These are phyloP conservation scores for Tinea trinotella DNA, from an alignment of 2,888 invertebrate species.

Conservation along the genomic window DNA sequence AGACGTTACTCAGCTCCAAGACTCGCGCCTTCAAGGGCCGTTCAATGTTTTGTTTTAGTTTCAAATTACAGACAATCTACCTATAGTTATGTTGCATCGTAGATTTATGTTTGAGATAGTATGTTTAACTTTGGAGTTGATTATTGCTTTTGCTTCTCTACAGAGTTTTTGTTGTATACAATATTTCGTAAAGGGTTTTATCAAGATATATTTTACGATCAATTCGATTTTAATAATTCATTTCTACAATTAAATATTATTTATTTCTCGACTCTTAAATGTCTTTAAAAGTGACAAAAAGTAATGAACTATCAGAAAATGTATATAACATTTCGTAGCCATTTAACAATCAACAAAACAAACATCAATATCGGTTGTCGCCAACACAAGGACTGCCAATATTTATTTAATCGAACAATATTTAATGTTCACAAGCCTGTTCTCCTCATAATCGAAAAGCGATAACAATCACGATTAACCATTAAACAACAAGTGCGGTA, in stretches of 20 bases:
- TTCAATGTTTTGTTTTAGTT: constrained; percentile 17
- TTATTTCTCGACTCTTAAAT: too few relatives aligned
- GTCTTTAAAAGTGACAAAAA: too few relatives aligned
- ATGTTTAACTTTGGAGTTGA: background rate
- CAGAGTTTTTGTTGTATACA: too few relatives aligned
- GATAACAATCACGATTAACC: constrained; percentile 29
- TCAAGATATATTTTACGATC: too few relatives aligned
- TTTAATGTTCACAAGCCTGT: background rate
- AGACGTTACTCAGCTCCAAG: constrained; percentile 40
- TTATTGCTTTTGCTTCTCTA: background rate
- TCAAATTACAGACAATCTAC: constrained; percentile 11
- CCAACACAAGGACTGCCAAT: constrained; percentile 1
- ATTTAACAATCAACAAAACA: background rate
- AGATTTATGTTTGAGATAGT: constrained; percentile 8
- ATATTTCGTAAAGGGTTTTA: too few relatives aligned
- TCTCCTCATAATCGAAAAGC: constrained; percentile 30
- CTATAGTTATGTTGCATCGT: constrained; percentile 1
- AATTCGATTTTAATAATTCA: too few relatives aligned
- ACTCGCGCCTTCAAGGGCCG: constrained; percentile 10
- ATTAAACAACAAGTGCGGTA: constrained; percentile 22
- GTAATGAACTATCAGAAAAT: background rate
- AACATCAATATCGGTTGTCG: constrained; percentile 1
- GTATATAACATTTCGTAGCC: background rate
- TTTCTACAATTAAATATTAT: too few relatives aligned
- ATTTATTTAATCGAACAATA: constrained; percentile 10